phyloP scores from a whole-genome alignment of 1,140 invertebrate species.

The Notospermus geniculatus region DNA sequence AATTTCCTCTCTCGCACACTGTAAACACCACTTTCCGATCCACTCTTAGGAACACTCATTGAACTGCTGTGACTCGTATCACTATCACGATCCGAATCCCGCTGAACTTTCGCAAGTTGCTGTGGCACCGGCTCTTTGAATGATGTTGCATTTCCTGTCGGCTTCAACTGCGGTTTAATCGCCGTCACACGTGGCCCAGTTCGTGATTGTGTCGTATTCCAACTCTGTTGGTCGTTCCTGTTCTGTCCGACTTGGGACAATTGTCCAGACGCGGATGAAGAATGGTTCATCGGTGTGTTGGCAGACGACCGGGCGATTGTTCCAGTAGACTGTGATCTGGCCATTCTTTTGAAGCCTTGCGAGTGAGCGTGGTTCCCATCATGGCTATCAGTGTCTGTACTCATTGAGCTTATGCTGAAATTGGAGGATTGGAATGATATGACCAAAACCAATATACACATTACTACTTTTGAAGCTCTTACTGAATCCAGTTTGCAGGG shows the following conservation, averaged over 20 bases:
- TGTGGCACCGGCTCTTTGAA: not conserved
- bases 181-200: slow-evolving; percentile 8
- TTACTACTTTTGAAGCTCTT: too few relatives aligned
- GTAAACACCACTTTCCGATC: too few relatives aligned
- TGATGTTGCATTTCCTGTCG: slow-evolving; percentile 1
- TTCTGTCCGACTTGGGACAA: slow-evolving; percentile 5
- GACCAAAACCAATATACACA: too few relatives aligned
- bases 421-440: not conserved
- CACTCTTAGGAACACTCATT: too few relatives aligned
- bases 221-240: slow-evolving; percentile 53
- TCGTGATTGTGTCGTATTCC: slow-evolving; percentile 45
- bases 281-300: slow-evolving; percentile 25
- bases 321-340: too few relatives aligned
- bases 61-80: too few relatives aligned
- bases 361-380: slow-evolving; percentile 55
- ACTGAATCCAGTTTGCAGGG: too few relatives aligned
- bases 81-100: too few relatives aligned
- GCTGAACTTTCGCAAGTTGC: too few relatives aligned
- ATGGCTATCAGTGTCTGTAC: slow-evolving; percentile 50
- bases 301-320: slow-evolving; percentile 5
- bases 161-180: not conserved
- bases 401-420: slow-evolving; percentile 7
- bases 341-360: slow-evolving; percentile 57
- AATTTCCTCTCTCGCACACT: too few relatives aligned
- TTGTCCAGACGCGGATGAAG: slow-evolving; percentile 9